phyloP scores from a whole-genome alignment of 2,888 invertebrate genomes.

The Diaphora mendica region DNA sequence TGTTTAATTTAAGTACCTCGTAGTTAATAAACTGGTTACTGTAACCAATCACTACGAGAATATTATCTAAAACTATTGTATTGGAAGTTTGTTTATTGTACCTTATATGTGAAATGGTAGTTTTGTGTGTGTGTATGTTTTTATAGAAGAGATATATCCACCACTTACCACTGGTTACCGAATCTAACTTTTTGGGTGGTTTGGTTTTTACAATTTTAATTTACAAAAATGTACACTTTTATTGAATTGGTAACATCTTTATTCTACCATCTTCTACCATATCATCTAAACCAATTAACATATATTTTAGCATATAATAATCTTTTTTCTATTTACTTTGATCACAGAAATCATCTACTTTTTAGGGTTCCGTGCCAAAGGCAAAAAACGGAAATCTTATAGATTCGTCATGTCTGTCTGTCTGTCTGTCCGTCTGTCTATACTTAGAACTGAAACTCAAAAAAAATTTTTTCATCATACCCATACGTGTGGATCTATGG shows the following conservation, averaged over 20 bases:
- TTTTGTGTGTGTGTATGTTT: background rate
- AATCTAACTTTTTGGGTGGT: background rate
- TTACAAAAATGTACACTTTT: background rate
- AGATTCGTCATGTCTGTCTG: no score
- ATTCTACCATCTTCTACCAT: background rate
- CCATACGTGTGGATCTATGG: no score
- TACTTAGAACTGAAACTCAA: no score
- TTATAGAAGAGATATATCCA: background rate
- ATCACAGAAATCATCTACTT: background rate
- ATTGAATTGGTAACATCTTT: background rate
- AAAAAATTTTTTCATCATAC: no score
- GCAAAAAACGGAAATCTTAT: no score
- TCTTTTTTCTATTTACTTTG: background rate
- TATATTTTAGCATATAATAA: background rate
- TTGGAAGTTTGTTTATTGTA: background rate
- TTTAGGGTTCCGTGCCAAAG: no score
- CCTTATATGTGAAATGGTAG: background rate
- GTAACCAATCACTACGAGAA: slow-evolving; percentile 3
- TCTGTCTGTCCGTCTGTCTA: no score
- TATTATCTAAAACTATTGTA: background rate
- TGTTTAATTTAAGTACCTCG: slow-evolving; percentile 2
- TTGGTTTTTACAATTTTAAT: background rate
- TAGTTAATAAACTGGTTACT: background rate
- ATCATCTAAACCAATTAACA: background rate
- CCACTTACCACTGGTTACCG: background rate